Evolutionary conservation across 2,113 vertebrate species (phyloP), one percentile per base, ranked within the genome.

Genomic region (Pedionomus torquatus): DNA sequence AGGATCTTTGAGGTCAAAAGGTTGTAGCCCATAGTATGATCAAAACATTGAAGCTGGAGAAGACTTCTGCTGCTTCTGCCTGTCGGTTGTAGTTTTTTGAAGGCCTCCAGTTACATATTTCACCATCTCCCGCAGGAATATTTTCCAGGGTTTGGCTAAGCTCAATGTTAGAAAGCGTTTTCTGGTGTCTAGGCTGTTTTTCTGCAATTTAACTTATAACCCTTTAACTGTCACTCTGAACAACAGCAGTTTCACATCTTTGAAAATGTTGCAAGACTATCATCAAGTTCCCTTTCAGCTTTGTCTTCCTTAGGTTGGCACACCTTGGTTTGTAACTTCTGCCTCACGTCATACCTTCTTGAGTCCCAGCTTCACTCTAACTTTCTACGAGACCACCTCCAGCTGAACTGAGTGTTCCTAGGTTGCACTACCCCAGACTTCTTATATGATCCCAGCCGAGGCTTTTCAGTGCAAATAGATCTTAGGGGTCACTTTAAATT

Each of bases 341-440:
- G 44, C 17, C 17, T 76, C n/a, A 37, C 0, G 0, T 54, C 41
- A 18, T 68, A 44, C 13, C 6, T 87, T 58, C 37, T 49, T 64
- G 49, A 58, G 21, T 77, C 69, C 33, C 55, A 5, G 49, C 55
- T 66, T 70, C 35, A 19, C 43, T 75, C 31, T 65, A 37, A 9
- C 4, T 15, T 3, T 24, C 26, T 60, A 13, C 39, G 18, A 72
- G 66, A 44, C 19, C 41, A 10, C 26, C 43, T 64, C 25, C 44
- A 61, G 13, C 5, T 15, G 31, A 88, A 35, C 30, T 14, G 58
- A 69, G 9, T 43, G 1, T 21, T 81, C 26, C 37, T 48, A 43
- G 30, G 33, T 55, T 69, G 9, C 21, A 25, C 35, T 46, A 35
- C 13, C 17, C 44, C 75, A 52, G 13, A n/a, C 5, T 16, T 28